Evolutionary conservation across 2,113 vertebrate species (phyloP), one percentile per base, ranked within the genome.

Genomic region (Benthochromis sp.): DNA sequence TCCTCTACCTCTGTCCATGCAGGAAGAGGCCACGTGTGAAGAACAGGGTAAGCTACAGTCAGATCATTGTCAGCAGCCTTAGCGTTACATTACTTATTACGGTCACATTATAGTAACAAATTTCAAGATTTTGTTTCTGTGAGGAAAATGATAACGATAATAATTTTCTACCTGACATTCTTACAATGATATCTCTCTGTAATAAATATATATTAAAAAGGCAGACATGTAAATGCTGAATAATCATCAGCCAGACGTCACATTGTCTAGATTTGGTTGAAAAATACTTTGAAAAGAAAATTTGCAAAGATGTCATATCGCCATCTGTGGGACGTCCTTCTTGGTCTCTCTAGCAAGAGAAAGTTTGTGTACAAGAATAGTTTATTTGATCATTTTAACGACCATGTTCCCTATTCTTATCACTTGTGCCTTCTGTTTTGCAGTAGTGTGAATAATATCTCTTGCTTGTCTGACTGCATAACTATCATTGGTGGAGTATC

Each of bases 1-100:
- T 97, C 82, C 96, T 98, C 81, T 92, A 81, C 80, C 85, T 97
- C 21, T 94, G 95, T 38, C 96, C 97, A 7, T 96, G 96, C 92
- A 95, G 96, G 91, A 93, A n/a, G 1, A 91, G 21, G 83, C 92
- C 87, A 1, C 3, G 55, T 21, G 59, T 21, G 9, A 82, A 84
- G 6, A 90, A 29, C 12, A 93, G 86, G 91, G 96, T 96, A 87
- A 94, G 90, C 27, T 31, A 8, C 34, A 9, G 5, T 50, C 66
- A 27, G 40, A 54, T 38, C 1, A 71, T 16, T 2, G 34, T 85
- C 6, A 19, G 17, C 47, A 10, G 52, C 14, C 7, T 81, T 3
- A 76, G 31, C 24, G 2, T 47, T 8, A 27, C 38, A 45, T 73
- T 27, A 27, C 38, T 73, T 66, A 66, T 66, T 21, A 66, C 0